Evolutionary conservation across 2,113 vertebrate genomes (phyloP).

Genomic region (Oreochromis aureus): DNA sequence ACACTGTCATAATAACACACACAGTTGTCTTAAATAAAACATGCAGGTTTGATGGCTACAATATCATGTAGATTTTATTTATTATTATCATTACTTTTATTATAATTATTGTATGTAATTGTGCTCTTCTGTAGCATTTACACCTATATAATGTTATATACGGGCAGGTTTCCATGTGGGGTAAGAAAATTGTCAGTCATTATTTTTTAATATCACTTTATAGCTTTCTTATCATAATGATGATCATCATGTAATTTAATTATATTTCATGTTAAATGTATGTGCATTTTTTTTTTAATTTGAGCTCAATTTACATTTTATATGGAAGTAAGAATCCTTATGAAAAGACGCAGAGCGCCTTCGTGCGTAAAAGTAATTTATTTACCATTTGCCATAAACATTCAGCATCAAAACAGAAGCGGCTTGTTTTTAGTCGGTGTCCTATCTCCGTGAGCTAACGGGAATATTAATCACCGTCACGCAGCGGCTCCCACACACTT

Average conservation of each 20-base stretch:
- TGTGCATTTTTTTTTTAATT: neutral
- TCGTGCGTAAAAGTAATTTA: neutral
- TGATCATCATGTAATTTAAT: neutral
- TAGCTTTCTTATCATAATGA: neutral
- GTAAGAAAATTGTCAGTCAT: neutral
- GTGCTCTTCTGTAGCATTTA: neutral
- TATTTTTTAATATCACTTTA: neutral
- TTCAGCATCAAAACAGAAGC: neutral
- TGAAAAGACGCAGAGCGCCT: neutral
- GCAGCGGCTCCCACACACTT: neutral
- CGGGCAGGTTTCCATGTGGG: neutral
- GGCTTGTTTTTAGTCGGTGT: neutral
- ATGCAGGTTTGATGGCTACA: neutral
- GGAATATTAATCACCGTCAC: neutral
- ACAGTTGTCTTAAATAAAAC: neutral
- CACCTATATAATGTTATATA: neutral
- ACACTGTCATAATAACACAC: neutral
- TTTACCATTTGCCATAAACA: neutral
- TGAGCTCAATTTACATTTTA: neutral
- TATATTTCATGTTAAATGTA: neutral
- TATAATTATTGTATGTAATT: neutral
- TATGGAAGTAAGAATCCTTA: neutral
- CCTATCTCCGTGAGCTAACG: neutral
- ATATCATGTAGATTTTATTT: neutral
- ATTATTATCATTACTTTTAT: neutral